Evolutionary conservation across 2,113 vertebrate genomes (phyloP).

Genomic region (Leucopternis melanops): DNA sequence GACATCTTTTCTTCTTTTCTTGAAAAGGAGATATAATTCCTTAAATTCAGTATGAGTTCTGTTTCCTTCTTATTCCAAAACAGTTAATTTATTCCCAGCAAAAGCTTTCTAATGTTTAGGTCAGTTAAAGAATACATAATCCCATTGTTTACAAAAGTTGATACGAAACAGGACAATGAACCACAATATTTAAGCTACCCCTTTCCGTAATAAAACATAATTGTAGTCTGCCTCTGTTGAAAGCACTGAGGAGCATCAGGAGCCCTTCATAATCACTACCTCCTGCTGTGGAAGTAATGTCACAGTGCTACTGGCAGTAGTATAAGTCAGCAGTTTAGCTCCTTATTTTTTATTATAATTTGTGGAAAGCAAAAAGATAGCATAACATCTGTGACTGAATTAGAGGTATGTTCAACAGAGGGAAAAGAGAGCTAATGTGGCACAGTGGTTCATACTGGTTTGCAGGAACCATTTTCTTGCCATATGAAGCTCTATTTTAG

Average conservation of each 20-base stretch:
- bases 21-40: background rate
- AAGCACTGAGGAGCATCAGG: background rate
- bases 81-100: background rate
- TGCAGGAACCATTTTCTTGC: background rate
- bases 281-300: background rate
- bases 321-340: background rate
- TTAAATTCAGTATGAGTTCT: background rate
- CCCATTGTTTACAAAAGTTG: background rate
- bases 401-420: background rate
- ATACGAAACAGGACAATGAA: background rate
- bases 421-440: background rate
- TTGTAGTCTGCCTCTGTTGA: background rate
- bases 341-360: background rate
- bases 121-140: background rate
- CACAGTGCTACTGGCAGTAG: background rate
- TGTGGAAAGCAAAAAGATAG: background rate
- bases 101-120: background rate
- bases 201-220: background rate
- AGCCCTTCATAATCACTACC: background rate
- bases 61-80: background rate
- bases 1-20: background rate
- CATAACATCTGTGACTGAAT: background rate
- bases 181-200: background rate
- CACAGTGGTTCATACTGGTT: background rate
- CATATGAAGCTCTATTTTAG: background rate